Base-by-base conservation (phyloP, 2,797 vertebrate genomes). In the Ispidina picta region DNA sequence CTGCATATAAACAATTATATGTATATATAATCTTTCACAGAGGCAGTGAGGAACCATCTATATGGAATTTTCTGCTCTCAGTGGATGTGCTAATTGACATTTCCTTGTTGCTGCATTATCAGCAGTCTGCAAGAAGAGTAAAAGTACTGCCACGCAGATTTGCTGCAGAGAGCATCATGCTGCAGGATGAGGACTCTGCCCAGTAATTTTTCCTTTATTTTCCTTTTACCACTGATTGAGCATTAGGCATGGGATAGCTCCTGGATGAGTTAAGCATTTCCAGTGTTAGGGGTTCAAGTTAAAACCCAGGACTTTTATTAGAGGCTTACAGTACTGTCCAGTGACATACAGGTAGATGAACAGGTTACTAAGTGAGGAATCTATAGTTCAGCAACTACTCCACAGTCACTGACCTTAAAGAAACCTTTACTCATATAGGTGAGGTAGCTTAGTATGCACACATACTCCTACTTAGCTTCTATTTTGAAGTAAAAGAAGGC, bases 1-100 rank as follows among this genome's bases (percentile, higher is more conserved):
- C n/a, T 58, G 46, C 13, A 59, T 82, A 64, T 37, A 79, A 88
- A 73, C 35, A 86, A 55, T 44, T 10, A 23, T 37, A 25, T 28
- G 21, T 54, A 9, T 26, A 44, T 15, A 68, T 37, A 54, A 46
- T 20, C 59, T 52, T 82, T 83, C 76, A 73, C 26, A 84, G 73
- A 88, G 68, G 7, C 37, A 64, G 23, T 11, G 20, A 72, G 35
- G 56, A 73, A 48, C 44, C 63, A 51, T 48, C 59, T 81, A 14
- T 46, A 41, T 23, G 51, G 71, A 72, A 81, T 95, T 91, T 91
- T 81, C 59, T 93, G 58, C 55, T 91, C 75, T 88, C 81, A 10
- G 25, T 83, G 76, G 63, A 88, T 89, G 68, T 46, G 51, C 25
- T 91, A 88, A 91, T 77, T 82, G 72, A 20, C 72, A 56, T 85